Evolutionary conservation across 2,797 vertebrate genomes (phyloP).

Genomic region (Sphenopsis melanotis): DNA sequence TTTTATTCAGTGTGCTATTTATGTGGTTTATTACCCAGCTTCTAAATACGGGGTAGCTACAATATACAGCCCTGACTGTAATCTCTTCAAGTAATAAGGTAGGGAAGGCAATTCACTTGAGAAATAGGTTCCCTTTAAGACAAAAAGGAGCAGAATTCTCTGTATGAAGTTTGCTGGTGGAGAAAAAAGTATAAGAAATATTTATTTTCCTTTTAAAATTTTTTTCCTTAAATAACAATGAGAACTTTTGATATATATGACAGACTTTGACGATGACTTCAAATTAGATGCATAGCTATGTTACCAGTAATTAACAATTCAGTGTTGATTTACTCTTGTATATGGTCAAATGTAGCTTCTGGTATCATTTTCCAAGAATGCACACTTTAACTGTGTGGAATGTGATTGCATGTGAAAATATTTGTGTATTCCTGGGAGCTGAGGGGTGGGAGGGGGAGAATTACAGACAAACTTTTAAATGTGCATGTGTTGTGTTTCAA

Average conservation of each 20-base stretch:
- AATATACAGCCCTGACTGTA: constrained; percentile 2
- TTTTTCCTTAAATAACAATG: background rate
- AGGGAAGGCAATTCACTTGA: background rate
- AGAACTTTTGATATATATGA: background rate
- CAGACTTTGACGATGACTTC: background rate
- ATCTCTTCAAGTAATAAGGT: background rate
- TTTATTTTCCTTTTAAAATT: background rate
- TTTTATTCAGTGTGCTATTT: constrained; percentile 67
- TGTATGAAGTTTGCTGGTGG: background rate
- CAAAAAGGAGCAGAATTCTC: background rate
- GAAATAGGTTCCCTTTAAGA: background rate
- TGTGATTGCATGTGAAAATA: background rate
- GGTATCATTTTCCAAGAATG: background rate
- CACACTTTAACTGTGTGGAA: background rate
- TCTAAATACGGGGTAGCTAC: constrained; percentile 32
- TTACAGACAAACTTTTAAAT: background rate
- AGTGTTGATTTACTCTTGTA: background rate
- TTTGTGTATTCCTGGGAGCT: background rate
- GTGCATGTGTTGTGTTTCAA: background rate
- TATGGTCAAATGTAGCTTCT: background rate
- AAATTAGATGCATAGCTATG: background rate
- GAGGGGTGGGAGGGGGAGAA: background rate
- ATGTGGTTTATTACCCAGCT: constrained; percentile 34
- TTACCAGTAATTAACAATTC: background rate
- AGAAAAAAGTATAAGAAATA: background rate